A percentile compares a stretch with the other conserved stretches of the same genome.
phyloP scores from a whole-genome alignment of 2,797 vertebrate species.

The Lutjanus argentimaculatus region DNA sequence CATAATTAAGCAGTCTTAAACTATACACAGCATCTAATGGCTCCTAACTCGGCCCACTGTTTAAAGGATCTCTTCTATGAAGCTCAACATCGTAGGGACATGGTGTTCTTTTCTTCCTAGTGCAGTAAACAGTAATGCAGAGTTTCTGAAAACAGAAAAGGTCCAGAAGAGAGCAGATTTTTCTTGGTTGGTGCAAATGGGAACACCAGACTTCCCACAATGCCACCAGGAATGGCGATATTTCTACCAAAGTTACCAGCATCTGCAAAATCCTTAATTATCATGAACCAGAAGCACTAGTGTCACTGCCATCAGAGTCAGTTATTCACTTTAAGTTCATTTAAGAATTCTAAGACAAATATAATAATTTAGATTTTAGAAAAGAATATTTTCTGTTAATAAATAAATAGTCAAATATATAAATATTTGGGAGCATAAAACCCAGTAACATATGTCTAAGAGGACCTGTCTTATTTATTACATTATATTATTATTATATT shows the following conservation, averaged over 20 bases:
- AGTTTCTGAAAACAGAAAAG: conserved; percentile 41
- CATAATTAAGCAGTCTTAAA: conserved; percentile 54
- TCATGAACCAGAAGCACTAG: conserved; percentile 1
- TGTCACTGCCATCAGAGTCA: neutral
- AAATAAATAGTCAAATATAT: no score
- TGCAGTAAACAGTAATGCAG: conserved; percentile 30
- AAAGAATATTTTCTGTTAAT: no score
- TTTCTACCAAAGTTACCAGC: conserved; percentile 8
- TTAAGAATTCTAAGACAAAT: no score
- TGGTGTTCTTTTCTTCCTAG: conserved; percentile 10
- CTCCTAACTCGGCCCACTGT: conserved; percentile 30
- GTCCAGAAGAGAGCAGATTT: conserved; percentile 22
- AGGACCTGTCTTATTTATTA: no score
- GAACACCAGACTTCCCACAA: conserved; percentile 35
- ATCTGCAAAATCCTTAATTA: neutral
- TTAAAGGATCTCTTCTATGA: conserved; percentile 48
- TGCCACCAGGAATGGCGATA: conserved; percentile 15
- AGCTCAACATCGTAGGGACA: conserved; percentile 19
- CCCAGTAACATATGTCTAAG: no score
- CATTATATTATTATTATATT: no score
- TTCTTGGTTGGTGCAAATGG: conserved; percentile 23
- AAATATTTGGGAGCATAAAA: no score
- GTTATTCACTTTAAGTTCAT: no score
- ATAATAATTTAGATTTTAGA: no score
- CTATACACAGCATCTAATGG: conserved; percentile 32